phyloP scores from a whole-genome alignment of 2,888 invertebrate genomes.

The Brachyptera risi region DNA sequence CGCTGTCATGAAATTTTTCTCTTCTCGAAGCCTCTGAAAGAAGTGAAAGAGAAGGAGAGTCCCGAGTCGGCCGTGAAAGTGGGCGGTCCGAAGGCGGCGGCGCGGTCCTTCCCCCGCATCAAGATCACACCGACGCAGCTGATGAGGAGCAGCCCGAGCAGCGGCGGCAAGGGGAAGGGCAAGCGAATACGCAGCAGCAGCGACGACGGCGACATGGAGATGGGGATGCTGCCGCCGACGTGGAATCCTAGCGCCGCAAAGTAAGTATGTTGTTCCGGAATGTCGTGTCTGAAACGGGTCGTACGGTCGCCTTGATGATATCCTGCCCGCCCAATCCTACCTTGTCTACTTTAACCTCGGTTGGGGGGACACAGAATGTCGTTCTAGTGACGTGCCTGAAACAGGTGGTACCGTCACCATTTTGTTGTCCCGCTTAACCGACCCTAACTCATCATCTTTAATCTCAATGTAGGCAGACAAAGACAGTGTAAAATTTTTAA shows the following conservation, averaged over 20 bases:
- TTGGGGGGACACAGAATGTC: not conserved
- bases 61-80: not conserved
- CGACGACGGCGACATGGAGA: conserved; percentile 40
- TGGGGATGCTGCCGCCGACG: conserved; percentile 43
- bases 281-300: not conserved
- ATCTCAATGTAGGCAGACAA: too few relatives aligned
- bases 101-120: conserved; percentile 10
- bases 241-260: conserved; percentile 37
- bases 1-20: too few relatives aligned
- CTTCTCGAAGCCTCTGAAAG: too few relatives aligned
- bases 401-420: too few relatives aligned
- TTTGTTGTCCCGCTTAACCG: too few relatives aligned
- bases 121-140: conserved; percentile 13
- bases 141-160: not conserved
- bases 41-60: too few relatives aligned
- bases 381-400: too few relatives aligned
- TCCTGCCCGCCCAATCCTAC: not conserved
- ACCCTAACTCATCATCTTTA: too few relatives aligned
- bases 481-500: too few relatives aligned
- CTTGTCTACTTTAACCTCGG: too few relatives aligned
- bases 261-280: too few relatives aligned
- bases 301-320: not conserved
- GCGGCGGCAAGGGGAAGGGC: not conserved
- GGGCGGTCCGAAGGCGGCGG: not conserved
- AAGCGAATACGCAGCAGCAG: conserved; percentile 12